Evolutionary conservation across 1,140 invertebrate genomes (phyloP).

Genomic region (Thereuonema tuberculata): DNA sequence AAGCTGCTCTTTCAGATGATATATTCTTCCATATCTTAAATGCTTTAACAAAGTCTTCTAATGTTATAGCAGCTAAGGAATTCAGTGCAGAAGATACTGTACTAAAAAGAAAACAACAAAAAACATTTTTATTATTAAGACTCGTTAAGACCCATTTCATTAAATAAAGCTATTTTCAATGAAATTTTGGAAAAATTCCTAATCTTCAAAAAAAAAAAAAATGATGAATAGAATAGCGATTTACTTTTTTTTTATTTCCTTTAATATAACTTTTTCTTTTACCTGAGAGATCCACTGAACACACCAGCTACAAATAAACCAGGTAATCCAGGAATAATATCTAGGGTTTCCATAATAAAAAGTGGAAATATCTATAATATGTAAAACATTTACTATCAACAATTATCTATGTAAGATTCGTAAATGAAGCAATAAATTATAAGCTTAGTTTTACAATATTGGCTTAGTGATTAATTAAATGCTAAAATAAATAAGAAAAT

Average conservation of each 20-base stretch:
- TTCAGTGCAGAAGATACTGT: not conserved
- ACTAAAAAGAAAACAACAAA: constrained; percentile 11
- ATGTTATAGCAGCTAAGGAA: not conserved
- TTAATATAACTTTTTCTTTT: constrained; percentile 17
- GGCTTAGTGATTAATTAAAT: not conserved
- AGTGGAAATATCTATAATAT: constrained; percentile 47
- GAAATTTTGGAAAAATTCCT: constrained; percentile 71
- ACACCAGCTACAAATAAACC: constrained; percentile 70
- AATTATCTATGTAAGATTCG: not conserved
- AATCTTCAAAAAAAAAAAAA: no score
- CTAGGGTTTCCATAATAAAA: constrained; percentile 61
- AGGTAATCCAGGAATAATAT: constrained; percentile 48
- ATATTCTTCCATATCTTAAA: not conserved
- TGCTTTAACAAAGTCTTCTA: not conserved
- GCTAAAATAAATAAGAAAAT: not conserved
- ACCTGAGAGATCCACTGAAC: constrained; percentile 70
- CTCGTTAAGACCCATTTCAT: constrained; percentile 54
- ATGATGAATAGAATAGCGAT: no score
- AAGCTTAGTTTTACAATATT: not conserved
- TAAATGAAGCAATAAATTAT: not conserved
- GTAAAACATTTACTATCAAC: not conserved
- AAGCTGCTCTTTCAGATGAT: not conserved
- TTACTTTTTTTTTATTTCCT: not conserved
- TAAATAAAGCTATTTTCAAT: constrained; percentile 49
- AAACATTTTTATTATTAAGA: constrained; percentile 65